Conservation (phyloP, 2,113 vertebrate genomes). For the Himantopus leucocephalus region DNA sequence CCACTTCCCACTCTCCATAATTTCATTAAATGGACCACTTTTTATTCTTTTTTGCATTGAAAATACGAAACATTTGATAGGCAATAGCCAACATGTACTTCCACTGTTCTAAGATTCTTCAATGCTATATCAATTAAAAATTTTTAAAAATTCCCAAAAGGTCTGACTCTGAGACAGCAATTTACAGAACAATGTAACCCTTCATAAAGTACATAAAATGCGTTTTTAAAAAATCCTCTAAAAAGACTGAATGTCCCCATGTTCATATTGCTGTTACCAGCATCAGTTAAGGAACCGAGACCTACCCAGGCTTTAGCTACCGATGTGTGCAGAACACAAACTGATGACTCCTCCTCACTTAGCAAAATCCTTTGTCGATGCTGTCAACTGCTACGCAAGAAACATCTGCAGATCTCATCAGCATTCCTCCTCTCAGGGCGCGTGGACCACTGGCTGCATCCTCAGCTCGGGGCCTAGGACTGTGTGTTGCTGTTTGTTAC, state of each 20-base stretch:
- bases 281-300: background rate
- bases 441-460: background rate
- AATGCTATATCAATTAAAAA: background rate
- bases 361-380: background rate
- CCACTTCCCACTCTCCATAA: too few relatives aligned
- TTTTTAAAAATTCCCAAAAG: fast-evolving
- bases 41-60: background rate
- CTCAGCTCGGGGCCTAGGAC: background rate
- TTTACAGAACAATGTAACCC: background rate
- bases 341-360: background rate
- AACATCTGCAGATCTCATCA: background rate
- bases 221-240: background rate
- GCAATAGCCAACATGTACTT: background rate
- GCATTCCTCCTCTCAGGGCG: background rate
- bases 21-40: background rate
- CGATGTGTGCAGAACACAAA: background rate
- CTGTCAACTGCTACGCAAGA: background rate
- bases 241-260: background rate
- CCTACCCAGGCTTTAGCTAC: too few relatives aligned
- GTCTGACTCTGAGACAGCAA: background rate
- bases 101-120: background rate
- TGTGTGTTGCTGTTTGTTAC: background rate
- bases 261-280: background rate
- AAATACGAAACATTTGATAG: background rate
- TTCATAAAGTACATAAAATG: background rate